Base-by-base conservation (phyloP, 2,888 invertebrate species). In the Argyra leucocephala region DNA sequence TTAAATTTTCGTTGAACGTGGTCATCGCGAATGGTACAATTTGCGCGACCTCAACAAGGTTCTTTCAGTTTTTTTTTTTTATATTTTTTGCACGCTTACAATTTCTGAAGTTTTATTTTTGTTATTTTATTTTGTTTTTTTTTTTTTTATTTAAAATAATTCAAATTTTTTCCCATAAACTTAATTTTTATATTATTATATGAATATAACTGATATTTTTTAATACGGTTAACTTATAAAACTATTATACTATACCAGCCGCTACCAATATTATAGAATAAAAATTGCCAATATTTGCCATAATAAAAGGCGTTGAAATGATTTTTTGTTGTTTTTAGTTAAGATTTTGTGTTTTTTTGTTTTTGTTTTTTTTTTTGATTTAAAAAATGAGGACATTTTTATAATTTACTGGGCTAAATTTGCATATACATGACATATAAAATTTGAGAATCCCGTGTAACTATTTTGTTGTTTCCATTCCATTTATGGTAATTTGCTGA, bases 1-100 rank as follows among this genome's bases (percentile, higher is more conserved):
- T 48, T 48, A 48, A 48, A 48, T 48, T 48, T 48, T n/a, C n/a
- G n/a, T n/a, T 48, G 48, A 48, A 48, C 48, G 48, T 48, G 48
- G 48, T 48, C 48, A 48, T 48, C 48, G 48, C 48, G 48, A 48
- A 48, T 48, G 48, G 48, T 48, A 48, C 48, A 48, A 48, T 48
- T 48, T 48, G 48, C 48, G 15, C 48, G 48, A 48, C 48, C 48
- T 48, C 48, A 48, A 48, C 48, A 48, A 48, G 48, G 48, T 48
- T 48, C 48, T 48, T 48, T 48, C 1, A 15, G 15, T 48, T 48
- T 48, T 18, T 48, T 48, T 18, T 6, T 18, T 48, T 48, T 48
- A 1, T 48, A 48, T n/a, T 37, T 37, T 48, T 18, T 48, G 48
- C 48, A 18, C 48, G 18, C 12, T 48, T 48, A 48, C 48, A 18